A percentile compares a stretch with the other conserved stretches of the same genome.
Conservation (phyloP, 2,113 vertebrate genomes). For the Antigone vipio region DNA sequence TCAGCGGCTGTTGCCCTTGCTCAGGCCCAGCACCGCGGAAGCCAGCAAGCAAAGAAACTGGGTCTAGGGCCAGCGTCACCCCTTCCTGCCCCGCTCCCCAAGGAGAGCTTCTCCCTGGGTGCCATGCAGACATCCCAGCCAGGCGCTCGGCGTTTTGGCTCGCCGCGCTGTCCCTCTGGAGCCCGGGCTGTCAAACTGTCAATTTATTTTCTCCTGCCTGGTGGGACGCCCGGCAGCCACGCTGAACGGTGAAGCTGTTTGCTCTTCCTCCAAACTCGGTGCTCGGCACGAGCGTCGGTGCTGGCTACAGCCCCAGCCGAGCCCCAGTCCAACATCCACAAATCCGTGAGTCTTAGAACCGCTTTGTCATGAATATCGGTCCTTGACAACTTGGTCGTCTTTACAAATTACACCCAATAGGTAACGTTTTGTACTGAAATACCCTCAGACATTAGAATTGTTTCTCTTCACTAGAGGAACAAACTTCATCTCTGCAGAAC, state of each 20-base stretch:
- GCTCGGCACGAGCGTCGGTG: background rate
- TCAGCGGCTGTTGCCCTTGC: background rate
- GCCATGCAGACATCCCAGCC: background rate
- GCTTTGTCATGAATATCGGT: background rate
- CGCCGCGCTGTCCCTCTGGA: fast-evolving
- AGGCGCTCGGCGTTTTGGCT: background rate
- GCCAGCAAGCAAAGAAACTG: background rate
- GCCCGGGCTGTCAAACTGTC: background rate
- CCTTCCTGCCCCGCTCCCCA: background rate
- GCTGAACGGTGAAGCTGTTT: background rate
- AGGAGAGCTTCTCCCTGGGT: background rate
- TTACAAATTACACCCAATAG: background rate
- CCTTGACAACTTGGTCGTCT: background rate
- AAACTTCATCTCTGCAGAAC: background rate
- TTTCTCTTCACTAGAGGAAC: background rate
- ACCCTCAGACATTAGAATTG: background rate
- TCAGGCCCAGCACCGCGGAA: background rate
- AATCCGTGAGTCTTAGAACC: no score
- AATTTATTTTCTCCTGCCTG: background rate
- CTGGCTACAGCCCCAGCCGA: background rate
- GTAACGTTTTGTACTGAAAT: background rate
- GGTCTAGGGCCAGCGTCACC: background rate
- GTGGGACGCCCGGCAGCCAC: background rate
- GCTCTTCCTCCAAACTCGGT: background rate
- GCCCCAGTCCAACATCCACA: no score